These are phyloP conservation scores for Chamaea fasciata DNA, from an alignment of 2,113 vertebrate species.

Conservation along the genomic window DNA sequence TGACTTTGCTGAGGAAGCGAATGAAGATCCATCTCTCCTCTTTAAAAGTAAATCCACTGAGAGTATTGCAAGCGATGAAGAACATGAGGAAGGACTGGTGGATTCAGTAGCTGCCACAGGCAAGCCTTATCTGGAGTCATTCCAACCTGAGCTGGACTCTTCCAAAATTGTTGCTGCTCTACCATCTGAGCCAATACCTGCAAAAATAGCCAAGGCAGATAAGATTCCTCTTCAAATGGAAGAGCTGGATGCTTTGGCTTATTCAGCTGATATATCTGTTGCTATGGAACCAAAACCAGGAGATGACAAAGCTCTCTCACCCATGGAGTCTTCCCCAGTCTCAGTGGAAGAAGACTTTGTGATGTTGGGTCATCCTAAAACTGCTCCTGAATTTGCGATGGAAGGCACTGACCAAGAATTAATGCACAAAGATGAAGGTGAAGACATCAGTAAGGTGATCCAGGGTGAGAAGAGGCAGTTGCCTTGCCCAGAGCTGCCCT, in stretches of 20 bases:
- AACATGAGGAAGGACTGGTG: conserved; percentile 2
- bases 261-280: conserved; percentile 46
- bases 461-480: conserved; percentile 26
- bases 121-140: conserved; percentile 76
- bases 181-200: background rate
- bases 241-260: conserved; percentile 50
- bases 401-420: conserved; percentile 27
- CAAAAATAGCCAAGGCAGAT: conserved; percentile 42
- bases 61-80: background rate
- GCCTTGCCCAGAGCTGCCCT: conserved; percentile 63
- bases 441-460: background rate
- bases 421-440: background rate
- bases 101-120: background rate
- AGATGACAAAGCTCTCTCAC: conserved; percentile 54
- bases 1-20: conserved; percentile 65
- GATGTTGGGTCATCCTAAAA: conserved; percentile 56
- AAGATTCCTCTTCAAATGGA: conserved; percentile 74
- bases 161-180: background rate
- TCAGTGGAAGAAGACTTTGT: conserved; percentile 71
- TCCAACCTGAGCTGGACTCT: conserved; percentile 34
- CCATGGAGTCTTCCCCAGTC: conserved; percentile 65
- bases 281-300: conserved; percentile 56
- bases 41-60: conserved; percentile 21
- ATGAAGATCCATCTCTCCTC: conserved; percentile 34
- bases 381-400: conserved; percentile 23